Base-by-base conservation (phyloP, 2,888 invertebrate genomes). In the Achlya flavicornis region DNA sequence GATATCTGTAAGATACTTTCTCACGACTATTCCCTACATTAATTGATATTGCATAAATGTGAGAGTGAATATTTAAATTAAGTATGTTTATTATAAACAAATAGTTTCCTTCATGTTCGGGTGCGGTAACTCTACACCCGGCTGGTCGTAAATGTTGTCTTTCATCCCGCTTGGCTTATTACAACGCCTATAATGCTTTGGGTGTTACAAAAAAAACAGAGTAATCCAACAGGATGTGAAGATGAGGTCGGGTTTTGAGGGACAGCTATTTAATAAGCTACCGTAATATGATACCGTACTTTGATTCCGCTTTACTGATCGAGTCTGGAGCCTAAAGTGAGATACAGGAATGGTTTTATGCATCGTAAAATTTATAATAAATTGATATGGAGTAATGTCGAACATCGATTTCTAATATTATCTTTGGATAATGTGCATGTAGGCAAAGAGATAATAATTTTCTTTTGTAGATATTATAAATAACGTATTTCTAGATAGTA, bases 151-250 rank as follows among this genome's bases (percentile, higher is more conserved):
- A 90, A 89, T 75, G 84, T 78, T 80, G 87, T 89, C 92, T 92
- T 91, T 92, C 91, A 91, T 87, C 89, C 84, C 82, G 79, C 75
- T 83, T 84, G 82, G 79, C 88, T 85, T 85, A 89, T 89, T 87
- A 89, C 74, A 65, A 72, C 63, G 64, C 48, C 61, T 70, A 74
- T 69, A 72, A 70, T 65, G 71, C 76, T 74, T 81, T 83, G 83
- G 82, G 84, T 83, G 84, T 78, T 76, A 68, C 63, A 65, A 74
- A 77, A 79, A 81, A 80, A 53, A 0, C 77, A 76, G 77, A 68
- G 74, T 73, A 73, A 79, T 71, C 75, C 70, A 71, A 79, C 78
- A 84, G 87, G 88, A 87, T 88, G 86, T 82, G 72, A 70, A 75
- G 78, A 80, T 66, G 71, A 76, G 75, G 71, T 76, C 75, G 70